A percentile compares a stretch with the other conserved stretches of the same genome.
Evolutionary conservation across 2,113 vertebrate species (phyloP).

Genomic region (Eurypyga helias): DNA sequence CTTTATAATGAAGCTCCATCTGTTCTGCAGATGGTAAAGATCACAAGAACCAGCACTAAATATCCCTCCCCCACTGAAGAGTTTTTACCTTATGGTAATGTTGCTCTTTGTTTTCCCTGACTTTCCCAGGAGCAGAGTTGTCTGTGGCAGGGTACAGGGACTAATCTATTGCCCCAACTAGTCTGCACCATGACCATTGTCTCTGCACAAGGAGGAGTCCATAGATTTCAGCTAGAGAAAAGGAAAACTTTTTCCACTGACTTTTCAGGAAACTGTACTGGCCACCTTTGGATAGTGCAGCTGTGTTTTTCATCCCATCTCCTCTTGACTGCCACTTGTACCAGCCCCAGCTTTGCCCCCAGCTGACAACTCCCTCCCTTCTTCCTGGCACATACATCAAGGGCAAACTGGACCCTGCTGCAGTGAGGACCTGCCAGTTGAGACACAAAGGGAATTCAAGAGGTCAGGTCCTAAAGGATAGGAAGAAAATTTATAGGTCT

Average conservation of each 20-base stretch:
- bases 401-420: not conserved
- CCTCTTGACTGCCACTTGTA: accelerated
- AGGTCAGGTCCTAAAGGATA: not conserved
- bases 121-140: not conserved
- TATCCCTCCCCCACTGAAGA: constrained; percentile 59
- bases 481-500: not conserved
- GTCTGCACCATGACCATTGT: accelerated
- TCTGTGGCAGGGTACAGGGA: not conserved
- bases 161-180: not conserved
- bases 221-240: not conserved
- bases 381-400: accelerated
- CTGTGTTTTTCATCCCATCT: not conserved
- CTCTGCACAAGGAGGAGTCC: not conserved
- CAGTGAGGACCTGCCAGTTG: not conserved
- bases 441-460: not conserved
- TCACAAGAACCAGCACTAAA: constrained; percentile 69
- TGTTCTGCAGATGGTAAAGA: constrained; percentile 72
- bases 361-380: not conserved
- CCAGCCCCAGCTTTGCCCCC: not conserved
- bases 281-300: not conserved
- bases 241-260: not conserved
- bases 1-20: constrained; percentile 71
- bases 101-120: constrained; percentile 57
- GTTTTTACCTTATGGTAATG: constrained; percentile 56
- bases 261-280: not conserved